Percentiles rank a stretch among this genome's conserved stretches.
These are phyloP conservation scores for Aphelenchoides avenae DNA, from an alignment of 1,140 invertebrate species.

Conservation along the genomic window DNA sequence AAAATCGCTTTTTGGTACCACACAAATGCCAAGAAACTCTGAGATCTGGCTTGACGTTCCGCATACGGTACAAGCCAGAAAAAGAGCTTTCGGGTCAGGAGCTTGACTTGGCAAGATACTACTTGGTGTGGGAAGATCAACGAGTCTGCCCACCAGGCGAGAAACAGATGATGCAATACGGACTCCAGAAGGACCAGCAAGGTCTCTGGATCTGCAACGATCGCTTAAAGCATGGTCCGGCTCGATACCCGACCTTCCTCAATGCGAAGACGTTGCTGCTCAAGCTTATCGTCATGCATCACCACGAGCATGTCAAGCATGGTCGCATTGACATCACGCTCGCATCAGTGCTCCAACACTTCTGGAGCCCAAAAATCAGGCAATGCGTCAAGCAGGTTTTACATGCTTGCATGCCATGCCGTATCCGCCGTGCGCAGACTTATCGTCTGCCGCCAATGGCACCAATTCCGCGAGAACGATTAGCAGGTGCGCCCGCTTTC, in stretches of 20 bases:
- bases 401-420: neutral
- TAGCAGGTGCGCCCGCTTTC: constrained; percentile 3
- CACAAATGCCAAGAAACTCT: neutral
- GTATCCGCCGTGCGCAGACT: constrained; percentile 2
- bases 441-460: constrained; percentile 13
- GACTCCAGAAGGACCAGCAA: neutral
- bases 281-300: constrained; percentile 2
- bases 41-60: neutral
- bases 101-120: neutral
- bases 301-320: constrained; percentile 15
- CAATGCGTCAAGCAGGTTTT: constrained; percentile 3
- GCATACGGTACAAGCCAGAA: neutral
- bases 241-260: constrained; percentile 4
- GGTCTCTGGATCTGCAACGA: no score
- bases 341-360: constrained; percentile 3
- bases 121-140: neutral
- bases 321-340: constrained; percentile 7
- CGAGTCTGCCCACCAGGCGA: neutral
- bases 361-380: constrained; percentile 13
- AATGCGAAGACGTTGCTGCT: neutral
- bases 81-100: neutral
- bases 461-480: neutral
- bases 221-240: no score
- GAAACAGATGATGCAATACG: constrained; percentile 4
- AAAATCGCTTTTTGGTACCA: neutral